phyloP scores from a whole-genome alignment of 2,113 vertebrate species.

The Entosphenus tridentatus region DNA sequence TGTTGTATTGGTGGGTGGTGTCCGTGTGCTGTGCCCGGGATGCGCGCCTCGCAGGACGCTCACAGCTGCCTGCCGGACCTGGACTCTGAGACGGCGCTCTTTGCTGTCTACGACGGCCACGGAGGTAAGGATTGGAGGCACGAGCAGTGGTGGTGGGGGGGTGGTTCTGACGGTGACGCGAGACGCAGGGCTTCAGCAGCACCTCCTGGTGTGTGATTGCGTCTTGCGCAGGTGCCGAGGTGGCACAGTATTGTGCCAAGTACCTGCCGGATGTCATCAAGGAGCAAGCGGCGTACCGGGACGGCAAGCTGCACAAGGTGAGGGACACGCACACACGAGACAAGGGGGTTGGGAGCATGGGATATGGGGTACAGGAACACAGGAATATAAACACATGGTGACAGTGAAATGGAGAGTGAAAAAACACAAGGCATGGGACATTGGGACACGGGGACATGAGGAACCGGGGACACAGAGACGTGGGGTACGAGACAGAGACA shows the following conservation, averaged over 20 bases:
- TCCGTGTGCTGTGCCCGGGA: neutral
- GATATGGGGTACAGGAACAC: no score
- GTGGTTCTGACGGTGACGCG: rapidly evolving
- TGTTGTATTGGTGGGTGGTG: neutral
- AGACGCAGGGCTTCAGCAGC: neutral
- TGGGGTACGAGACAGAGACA: no score
- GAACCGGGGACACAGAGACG: no score
- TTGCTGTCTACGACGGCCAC: conserved; percentile 90
- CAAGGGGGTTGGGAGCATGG: neutral
- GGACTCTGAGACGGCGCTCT: conserved; percentile 82
- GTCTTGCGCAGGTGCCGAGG: conserved; percentile 58
- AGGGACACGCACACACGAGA: neutral
- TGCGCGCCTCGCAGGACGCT: conserved; percentile 45
- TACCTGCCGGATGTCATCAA: conserved; percentile 90
- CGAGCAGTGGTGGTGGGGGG: neutral
- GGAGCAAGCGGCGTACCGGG: conserved; percentile 79
- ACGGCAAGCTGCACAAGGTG: conserved; percentile 91
- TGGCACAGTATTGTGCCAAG: conserved; percentile 92
- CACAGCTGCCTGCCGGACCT: conserved; percentile 88
- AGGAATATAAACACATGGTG: no score
- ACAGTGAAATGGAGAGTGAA: no score
- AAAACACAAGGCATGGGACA: no score
- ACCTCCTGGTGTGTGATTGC: conserved; percentile 1
- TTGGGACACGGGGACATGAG: no score
- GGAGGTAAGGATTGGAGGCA: conserved; percentile 39